These are phyloP conservation scores for Sthenelais limicola DNA, from an alignment of 2,888 invertebrate genomes.

Conservation along the genomic window DNA sequence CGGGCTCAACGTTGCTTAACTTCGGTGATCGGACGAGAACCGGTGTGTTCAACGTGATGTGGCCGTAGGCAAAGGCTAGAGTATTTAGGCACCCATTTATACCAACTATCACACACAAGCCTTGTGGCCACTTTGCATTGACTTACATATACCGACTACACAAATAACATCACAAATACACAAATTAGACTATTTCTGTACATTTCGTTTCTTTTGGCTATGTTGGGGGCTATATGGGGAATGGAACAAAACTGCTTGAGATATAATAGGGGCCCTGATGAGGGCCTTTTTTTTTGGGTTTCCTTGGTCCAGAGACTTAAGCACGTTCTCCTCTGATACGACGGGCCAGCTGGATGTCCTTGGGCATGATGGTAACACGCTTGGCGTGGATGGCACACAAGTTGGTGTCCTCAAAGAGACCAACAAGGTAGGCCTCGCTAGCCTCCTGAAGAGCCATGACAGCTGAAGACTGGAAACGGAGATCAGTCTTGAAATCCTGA, in stretches of 20 bases:
- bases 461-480: slow-evolving; percentile 72
- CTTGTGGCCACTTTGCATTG: no score
- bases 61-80: slow-evolving; percentile 2
- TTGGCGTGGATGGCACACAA: slow-evolving; percentile 98
- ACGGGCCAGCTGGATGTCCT: slow-evolving; percentile 95
- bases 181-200: no score
- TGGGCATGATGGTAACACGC: slow-evolving; percentile 98
- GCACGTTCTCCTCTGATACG: slow-evolving; percentile 94
- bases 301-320: slow-evolving; percentile 51
- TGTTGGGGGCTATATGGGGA: no score
- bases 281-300: slow-evolving; percentile 12
- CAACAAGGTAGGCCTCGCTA: slow-evolving; percentile 69
- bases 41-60: slow-evolving; percentile 45
- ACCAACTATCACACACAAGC: no score
- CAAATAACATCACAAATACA: no score
- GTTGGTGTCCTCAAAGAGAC: slow-evolving; percentile 97
- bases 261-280: slow-evolving; percentile 35
- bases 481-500: slow-evolving; percentile 73
- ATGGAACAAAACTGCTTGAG: no score
- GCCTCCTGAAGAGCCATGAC: slow-evolving; percentile 70
- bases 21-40: slow-evolving; percentile 51
- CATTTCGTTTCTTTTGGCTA: no score
- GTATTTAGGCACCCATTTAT: no score
- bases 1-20: slow-evolving; percentile 49
- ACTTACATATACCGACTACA: no score